Evolutionary conservation across 2,113 vertebrate species (phyloP).

Genomic region (Menidia beryllina): DNA sequence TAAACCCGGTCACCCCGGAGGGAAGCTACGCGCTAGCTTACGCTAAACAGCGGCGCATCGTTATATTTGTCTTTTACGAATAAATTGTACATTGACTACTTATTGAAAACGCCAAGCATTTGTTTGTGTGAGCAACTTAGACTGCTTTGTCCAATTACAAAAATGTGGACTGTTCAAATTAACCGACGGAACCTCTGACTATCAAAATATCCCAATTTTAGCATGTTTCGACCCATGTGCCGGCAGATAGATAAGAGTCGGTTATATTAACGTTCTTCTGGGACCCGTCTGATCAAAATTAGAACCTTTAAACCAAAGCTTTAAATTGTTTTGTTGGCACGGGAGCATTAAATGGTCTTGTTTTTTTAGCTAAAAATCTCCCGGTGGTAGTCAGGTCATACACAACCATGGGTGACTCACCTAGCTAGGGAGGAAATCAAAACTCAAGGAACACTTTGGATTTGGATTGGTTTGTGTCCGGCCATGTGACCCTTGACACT

Average conservation of each 20-base stretch:
- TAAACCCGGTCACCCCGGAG: background rate
- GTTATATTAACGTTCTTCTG: background rate
- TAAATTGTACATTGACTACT: background rate
- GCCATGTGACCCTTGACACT: background rate
- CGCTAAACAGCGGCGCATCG: background rate
- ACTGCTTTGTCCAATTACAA: background rate
- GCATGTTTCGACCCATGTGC: background rate
- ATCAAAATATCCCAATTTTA: background rate
- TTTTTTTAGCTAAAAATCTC: background rate
- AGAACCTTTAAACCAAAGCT: background rate
- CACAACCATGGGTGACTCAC: background rate
- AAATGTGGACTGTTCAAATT: background rate
- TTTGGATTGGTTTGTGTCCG: background rate
- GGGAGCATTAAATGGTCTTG: too few relatives aligned
- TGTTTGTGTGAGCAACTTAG: background rate
- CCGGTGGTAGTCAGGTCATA: background rate
- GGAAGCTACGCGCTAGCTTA: conserved; percentile 48
- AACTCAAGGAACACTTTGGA: background rate
- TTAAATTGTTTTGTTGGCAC: background rate
- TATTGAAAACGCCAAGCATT: accelerated
- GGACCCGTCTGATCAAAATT: background rate
- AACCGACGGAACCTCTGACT: background rate
- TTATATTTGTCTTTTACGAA: background rate
- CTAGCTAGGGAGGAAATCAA: conserved; percentile 2
- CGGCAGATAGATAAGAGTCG: background rate